Evolutionary conservation across 30 jellyfish, hydroid and myxozoan genomes (phyloP).

Genomic region (Turritopsis dohrnii): DNA sequence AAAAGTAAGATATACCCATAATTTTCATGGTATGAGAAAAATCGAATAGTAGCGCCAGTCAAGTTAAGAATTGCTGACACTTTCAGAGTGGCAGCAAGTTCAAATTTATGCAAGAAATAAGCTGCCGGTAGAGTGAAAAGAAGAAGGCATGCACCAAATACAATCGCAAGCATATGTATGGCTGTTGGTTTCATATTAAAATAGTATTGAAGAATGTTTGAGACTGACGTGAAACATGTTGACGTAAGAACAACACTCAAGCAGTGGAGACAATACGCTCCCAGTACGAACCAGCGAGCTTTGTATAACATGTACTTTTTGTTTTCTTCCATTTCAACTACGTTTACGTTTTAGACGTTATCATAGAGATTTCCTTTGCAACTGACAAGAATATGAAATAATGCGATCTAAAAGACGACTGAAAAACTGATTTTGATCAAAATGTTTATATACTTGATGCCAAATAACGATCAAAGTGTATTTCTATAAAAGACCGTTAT

Average conservation of each 20-base stretch:
- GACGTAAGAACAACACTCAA: conserved; percentile 46
- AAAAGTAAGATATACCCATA: conserved; percentile 42
- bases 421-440: no score
- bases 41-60: conserved; percentile 49
- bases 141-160: conserved; percentile 25
- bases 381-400: no score
- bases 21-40: conserved; percentile 32
- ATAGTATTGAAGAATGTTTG: conserved; percentile 49
- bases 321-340: background rate
- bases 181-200: conserved; percentile 38
- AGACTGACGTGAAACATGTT: conserved; percentile 49
- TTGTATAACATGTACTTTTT: conserved; percentile 13
- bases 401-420: no score
- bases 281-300: conserved; percentile 64
- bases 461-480: no score
- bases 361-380: no score
- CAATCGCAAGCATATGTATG: conserved; percentile 54
- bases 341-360: no score
- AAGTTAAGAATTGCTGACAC: conserved; percentile 55
- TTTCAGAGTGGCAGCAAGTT: conserved; percentile 42
- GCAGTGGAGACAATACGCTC: conserved; percentile 50
- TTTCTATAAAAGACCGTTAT: no score
- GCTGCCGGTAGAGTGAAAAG: conserved; percentile 55
- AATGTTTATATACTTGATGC: no score
- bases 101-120: conserved; percentile 36